Evolutionary conservation across 2,113 vertebrate species (phyloP).

Genomic region (Anoplopoma fimbria): DNA sequence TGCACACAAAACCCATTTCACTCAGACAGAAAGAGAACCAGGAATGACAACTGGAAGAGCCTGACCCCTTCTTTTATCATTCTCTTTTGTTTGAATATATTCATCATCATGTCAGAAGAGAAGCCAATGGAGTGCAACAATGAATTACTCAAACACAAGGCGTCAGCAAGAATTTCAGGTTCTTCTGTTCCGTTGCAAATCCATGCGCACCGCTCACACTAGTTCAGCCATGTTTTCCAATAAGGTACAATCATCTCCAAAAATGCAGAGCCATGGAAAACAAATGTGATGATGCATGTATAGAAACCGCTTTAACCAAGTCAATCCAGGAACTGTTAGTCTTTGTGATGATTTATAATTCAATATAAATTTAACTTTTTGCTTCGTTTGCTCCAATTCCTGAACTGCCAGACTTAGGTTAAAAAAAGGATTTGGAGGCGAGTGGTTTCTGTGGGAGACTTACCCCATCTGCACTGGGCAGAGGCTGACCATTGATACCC

Average conservation of each 20-base stretch:
- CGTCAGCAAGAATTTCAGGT: slow-evolving; percentile 6
- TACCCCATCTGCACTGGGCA: slow-evolving; percentile 87
- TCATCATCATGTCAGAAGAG: not conserved
- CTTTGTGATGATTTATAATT: not conserved
- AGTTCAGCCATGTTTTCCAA: slow-evolving; percentile 14
- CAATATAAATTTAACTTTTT: not conserved
- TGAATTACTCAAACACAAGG: not conserved
- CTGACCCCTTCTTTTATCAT: not conserved
- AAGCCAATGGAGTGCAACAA: not conserved
- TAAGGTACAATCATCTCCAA: not conserved
- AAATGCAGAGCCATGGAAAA: slow-evolving; percentile 7
- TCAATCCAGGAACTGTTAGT: slow-evolving; percentile 31
- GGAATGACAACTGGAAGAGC: slow-evolving; percentile 28
- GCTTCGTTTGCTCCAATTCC: not conserved
- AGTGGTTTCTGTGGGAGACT: slow-evolving; percentile 73
- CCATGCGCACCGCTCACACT: slow-evolving; percentile 34
- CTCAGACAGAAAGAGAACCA: slow-evolving; percentile 8
- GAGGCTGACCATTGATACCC: slow-evolving; percentile 78
- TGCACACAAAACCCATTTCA: slow-evolving; percentile 44
- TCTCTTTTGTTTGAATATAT: not conserved
- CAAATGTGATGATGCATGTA: not conserved
- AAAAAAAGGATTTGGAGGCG: not conserved
- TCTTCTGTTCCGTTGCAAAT: slow-evolving; percentile 26
- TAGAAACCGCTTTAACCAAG: slow-evolving; percentile 2
- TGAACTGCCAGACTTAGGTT: slow-evolving; percentile 15